Evolutionary conservation across 1,140 invertebrate genomes (phyloP).

Genomic region (Bilobella aurantiaca): DNA sequence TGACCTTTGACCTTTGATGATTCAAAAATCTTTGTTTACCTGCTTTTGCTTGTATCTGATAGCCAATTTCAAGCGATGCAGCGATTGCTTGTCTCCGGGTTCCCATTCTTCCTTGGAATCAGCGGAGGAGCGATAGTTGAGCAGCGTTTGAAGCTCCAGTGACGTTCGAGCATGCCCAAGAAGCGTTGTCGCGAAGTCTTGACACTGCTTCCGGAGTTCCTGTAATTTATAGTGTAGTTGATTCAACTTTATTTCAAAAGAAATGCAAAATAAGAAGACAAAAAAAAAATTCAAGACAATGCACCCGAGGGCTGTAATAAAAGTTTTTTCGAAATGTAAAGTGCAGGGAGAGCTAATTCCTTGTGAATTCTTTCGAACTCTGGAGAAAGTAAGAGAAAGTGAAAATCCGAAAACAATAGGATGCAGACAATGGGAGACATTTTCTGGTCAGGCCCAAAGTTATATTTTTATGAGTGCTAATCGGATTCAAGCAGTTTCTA

Average conservation of each 20-base stretch:
- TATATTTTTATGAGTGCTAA: too few species aligned
- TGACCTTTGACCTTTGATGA: background rate
- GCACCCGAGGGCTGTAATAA: conserved; percentile 11
- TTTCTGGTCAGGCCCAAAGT: too few species aligned
- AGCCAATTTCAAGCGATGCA: conserved; percentile 89
- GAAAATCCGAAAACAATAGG: background rate
- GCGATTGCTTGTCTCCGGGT: conserved; percentile 84
- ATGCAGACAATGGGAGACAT: background rate
- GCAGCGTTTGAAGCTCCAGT: conserved; percentile 75
- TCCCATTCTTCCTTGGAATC: conserved; percentile 57
- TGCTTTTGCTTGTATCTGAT: conserved; percentile 97
- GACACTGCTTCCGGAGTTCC: conserved; percentile 67
- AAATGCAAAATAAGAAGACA: conserved; percentile 26
- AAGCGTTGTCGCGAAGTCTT: conserved; percentile 72
- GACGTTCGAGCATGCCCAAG: conserved; percentile 81
- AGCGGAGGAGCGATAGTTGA: conserved; percentile 83
- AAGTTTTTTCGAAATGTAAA: too few species aligned
- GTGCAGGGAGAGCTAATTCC: too few species aligned
- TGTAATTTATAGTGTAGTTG: conserved; percentile 36
- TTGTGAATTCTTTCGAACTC: too few species aligned
- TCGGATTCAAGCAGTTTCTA: too few species aligned
- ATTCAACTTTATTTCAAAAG: background rate
- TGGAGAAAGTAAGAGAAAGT: conserved; percentile 15
- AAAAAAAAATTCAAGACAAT: background rate
- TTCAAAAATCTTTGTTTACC: conserved; percentile 55